Base-by-base conservation (phyloP, 2,888 invertebrate genomes). In the Agrochola lota region DNA sequence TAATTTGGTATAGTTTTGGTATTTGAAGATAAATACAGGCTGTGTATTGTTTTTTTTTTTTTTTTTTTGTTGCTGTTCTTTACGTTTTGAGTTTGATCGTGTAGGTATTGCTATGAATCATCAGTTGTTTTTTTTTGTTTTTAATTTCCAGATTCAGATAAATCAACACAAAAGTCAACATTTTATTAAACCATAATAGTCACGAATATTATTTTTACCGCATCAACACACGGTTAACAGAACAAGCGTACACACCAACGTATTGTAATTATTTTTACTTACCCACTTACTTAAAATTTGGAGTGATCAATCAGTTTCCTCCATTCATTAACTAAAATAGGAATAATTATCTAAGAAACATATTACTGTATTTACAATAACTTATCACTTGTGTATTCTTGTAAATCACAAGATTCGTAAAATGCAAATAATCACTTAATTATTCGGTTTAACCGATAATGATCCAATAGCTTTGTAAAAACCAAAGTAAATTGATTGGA, bases 201-300 rank as follows among this genome's bases (percentile, higher is more conserved):
- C 26, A 26, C 11, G n/a, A 43, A 40, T 60, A 35, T 52, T 43
- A 52, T 66, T 66, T 59, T 30, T 20, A 52, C 40, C 15, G 49
- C 26, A 64, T 43, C 30, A 40, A 23, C 15, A 55, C n/a, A 46
- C 8, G 20, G 17, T 4, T 35, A 20, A 2, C 11, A 55, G n/a
- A 35, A 26, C 11, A 23, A 12, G 35, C 23, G 26, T 40, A 49
- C 20, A 46, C 15, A 60, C 23, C 1, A 11, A 26, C 17, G 12
- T n/a, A 77, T 59, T 77, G 9, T 43, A 52, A 52, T 46, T 12
- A 35, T 49, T 59, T 49, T 17, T 55, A 71, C 55, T 78, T 80
- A 63, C 80, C 71, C 55, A 17, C 20, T 78, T 55, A 55, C 6
- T 40, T 71, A 40, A 49, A 80, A 62, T 71, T 63, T 55, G 46